Evolutionary conservation across 2,888 invertebrate species (phyloP).

Genomic region (Parapristionchus giblindavisi): DNA sequence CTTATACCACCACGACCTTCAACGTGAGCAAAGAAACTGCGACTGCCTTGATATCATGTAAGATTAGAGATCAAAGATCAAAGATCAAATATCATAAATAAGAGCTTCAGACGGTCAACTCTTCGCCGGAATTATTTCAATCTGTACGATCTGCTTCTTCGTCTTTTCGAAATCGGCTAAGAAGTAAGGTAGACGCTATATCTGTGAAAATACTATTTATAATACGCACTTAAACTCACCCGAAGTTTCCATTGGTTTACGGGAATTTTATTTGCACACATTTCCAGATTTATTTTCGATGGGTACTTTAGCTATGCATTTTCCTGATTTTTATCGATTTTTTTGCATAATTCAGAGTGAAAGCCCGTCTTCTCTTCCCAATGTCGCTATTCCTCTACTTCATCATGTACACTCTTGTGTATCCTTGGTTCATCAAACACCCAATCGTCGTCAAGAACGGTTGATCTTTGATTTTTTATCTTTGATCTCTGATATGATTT

Average conservation of each 20-base stretch:
- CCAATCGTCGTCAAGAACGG: too few relatives aligned
- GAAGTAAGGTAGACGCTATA: too few relatives aligned
- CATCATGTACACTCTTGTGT: slow-evolving; percentile 12
- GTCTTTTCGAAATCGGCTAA: not conserved
- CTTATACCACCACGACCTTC: slow-evolving; percentile 12
- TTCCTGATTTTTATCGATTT: too few relatives aligned
- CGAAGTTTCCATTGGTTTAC: too few relatives aligned
- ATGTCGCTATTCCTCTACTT: slow-evolving; percentile 19
- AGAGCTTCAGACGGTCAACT: slow-evolving; percentile 20
- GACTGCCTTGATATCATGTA: not conserved
- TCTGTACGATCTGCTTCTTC: not conserved
- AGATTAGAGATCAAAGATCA: too few relatives aligned
- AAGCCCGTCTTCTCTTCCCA: not conserved
- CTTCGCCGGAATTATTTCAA: not conserved
- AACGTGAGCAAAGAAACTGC: not conserved
- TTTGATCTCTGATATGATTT: too few relatives aligned
- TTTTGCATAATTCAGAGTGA: slow-evolving; percentile 16
- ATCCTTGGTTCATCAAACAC: slow-evolving; percentile 5
- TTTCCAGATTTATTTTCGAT: too few relatives aligned
- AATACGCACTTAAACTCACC: not conserved
- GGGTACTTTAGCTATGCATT: too few relatives aligned
- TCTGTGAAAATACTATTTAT: not conserved
- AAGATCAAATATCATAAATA: too few relatives aligned
- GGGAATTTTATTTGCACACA: too few relatives aligned
- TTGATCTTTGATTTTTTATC: too few relatives aligned